Conservation (phyloP, 2,113 vertebrate genomes). For the Megaceryle torquata region DNA sequence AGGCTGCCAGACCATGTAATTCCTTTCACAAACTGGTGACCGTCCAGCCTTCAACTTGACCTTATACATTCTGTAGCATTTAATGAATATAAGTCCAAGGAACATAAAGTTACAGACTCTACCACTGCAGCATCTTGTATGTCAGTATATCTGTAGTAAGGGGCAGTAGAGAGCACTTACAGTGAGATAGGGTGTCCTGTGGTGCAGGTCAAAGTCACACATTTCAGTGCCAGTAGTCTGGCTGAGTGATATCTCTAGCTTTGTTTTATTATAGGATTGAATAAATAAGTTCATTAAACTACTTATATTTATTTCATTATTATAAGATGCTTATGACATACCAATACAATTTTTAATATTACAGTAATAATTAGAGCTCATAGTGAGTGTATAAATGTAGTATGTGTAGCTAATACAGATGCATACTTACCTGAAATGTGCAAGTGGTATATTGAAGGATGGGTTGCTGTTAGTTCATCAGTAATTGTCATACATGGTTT, state of each 20-base stretch:
- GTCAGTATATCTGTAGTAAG: neutral
- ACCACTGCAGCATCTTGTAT: neutral
- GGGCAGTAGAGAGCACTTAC: neutral
- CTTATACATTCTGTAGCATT: neutral
- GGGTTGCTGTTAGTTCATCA: neutral
- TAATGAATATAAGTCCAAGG: neutral
- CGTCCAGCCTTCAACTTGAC: neutral
- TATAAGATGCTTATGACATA: neutral
- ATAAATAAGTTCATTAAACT: neutral
- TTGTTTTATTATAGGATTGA: neutral
- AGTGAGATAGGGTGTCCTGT: neutral
- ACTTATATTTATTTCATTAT: neutral
- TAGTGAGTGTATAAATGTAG: neutral
- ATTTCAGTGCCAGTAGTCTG: neutral
- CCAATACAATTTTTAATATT: neutral
- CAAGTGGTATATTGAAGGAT: neutral
- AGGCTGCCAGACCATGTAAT: neutral
- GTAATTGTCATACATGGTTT: neutral
- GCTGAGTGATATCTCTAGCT: neutral
- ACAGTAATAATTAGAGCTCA: neutral
- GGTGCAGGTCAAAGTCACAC: neutral
- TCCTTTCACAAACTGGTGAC: neutral
- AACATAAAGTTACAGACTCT: neutral
- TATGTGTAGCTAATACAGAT: neutral
- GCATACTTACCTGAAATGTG: neutral